Base-by-base conservation (phyloP, 2,797 vertebrate species). In the Rhinogobio ventralis region DNA sequence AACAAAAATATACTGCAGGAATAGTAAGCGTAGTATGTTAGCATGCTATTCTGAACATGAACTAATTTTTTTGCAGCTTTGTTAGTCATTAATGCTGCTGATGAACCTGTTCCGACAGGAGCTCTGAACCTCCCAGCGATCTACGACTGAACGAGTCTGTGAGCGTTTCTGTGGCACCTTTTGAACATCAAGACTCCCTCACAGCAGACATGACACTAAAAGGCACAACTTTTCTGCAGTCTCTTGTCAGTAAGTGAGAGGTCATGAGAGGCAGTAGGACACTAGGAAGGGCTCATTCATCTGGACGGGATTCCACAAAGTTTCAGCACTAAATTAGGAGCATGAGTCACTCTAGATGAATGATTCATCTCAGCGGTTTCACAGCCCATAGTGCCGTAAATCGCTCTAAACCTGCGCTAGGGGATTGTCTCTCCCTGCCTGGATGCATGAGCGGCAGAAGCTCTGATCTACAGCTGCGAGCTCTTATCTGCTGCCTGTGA, bases 261-360 rank as follows among this genome's bases (percentile, higher is more conserved):
- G 53, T 77, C 23, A 30, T 17, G 60, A 42, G 25, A 80, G 14
- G 30, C 45, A 2, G 17, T 68, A 10, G 62, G 62, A 69, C 79
- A 69, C 79, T 80, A 69, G 46, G 5, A 69, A 80, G 64, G 20
- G 79, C 30, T 53, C 64, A 20, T 55, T 46, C 64, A 68, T 80
- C 64, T n/a, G 45, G 14, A 69, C 17, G 15, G 57, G 39, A 28
- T 80, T 62, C 76, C 25, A 23, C 66, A 66, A 81, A 45, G 42
- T 51, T 64, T 74, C 42, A 30, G 57, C 57, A 25, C 39, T 79
- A 79, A 73, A 79, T 72, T 20, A 79, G 45, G 28, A 79, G 55
- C 76, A 11, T 80, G 45, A 80, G 69, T 81, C 79, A 85, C 51
- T 33, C n/a, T 25, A 19, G 64, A 62, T 79, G 42, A 85, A 72